These are phyloP conservation scores for Podarcis muralis DNA, from an alignment of 2,113 vertebrate species.

Conservation along the genomic window DNA sequence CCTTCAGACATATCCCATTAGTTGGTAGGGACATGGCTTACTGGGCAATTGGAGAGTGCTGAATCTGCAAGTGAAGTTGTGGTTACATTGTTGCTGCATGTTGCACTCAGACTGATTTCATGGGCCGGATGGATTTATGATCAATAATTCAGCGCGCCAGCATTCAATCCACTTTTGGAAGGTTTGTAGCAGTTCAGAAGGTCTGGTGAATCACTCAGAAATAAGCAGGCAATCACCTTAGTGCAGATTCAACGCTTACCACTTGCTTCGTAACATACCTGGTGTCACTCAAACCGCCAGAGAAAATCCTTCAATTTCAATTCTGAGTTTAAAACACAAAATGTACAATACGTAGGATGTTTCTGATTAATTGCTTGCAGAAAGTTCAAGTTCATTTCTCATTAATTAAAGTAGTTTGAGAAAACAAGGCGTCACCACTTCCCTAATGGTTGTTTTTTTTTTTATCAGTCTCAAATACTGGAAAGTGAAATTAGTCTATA, in stretches of 20 bases:
- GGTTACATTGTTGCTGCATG: neutral
- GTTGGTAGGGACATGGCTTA: too few relatives aligned
- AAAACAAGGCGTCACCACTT: conserved; percentile 34
- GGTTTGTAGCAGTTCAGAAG: neutral
- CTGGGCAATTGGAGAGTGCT: neutral
- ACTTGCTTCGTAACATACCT: neutral
- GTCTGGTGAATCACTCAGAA: neutral
- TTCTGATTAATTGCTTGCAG: neutral
- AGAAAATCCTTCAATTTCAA: neutral
- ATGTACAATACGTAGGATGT: neutral
- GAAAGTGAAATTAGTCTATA: conserved; percentile 55
- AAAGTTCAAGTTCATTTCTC: conserved; percentile 13
- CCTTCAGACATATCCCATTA: too few relatives aligned
- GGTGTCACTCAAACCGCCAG: neutral
- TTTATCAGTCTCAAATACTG: conserved; percentile 35
- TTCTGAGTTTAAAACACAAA: neutral
- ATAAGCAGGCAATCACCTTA: neutral
- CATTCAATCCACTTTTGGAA: neutral
- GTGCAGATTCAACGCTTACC: neutral
- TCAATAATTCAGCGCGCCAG: neutral
- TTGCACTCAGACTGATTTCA: neutral
- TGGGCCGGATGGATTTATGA: neutral
- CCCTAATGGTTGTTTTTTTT: conserved; percentile 24
- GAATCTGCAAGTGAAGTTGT: neutral
- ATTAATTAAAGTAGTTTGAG: conserved; percentile 41